phyloP scores from a whole-genome alignment of 2,113 vertebrate genomes.

The Tragulus kanchil region DNA sequence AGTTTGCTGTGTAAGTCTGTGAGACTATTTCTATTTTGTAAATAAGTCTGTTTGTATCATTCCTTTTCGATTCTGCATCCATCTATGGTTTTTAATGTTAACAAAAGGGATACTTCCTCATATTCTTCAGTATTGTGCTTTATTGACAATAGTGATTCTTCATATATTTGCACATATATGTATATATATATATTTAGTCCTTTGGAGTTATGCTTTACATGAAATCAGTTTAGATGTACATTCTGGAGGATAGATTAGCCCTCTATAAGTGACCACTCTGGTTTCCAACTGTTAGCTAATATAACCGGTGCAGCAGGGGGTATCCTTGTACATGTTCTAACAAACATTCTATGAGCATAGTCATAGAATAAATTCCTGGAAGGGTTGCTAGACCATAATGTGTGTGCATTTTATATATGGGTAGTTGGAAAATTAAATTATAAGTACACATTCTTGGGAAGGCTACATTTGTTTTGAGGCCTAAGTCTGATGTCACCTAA shows the following conservation, averaged over 20 bases:
- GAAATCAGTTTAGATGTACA: background rate
- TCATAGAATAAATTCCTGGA: background rate
- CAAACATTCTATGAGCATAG: background rate
- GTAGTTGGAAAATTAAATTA: background rate
- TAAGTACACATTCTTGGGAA: background rate
- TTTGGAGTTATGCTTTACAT: background rate
- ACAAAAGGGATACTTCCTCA: background rate
- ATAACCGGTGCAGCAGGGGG: rapidly evolving
- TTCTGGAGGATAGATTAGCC: background rate
- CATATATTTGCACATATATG: background rate
- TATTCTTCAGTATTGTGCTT: background rate
- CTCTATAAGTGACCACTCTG: background rate
- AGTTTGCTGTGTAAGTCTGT: too few relatives aligned
- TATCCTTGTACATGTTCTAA: background rate
- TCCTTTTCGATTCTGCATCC: too few relatives aligned
- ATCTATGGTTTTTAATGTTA: background rate
- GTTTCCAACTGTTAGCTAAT: background rate
- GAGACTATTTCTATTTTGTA: too few relatives aligned
- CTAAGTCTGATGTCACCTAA: background rate
- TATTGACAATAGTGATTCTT: background rate
- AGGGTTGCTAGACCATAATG: background rate
- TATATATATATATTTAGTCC: background rate
- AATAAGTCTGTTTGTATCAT: too few relatives aligned
- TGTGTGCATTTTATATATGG: background rate
- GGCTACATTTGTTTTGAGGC: background rate